Evolutionary conservation across 92 coral and sea anemone genomes (phyloP), one percentile per base, ranked within the genome.

Genomic region (Hydrozoanthus gracilis): DNA sequence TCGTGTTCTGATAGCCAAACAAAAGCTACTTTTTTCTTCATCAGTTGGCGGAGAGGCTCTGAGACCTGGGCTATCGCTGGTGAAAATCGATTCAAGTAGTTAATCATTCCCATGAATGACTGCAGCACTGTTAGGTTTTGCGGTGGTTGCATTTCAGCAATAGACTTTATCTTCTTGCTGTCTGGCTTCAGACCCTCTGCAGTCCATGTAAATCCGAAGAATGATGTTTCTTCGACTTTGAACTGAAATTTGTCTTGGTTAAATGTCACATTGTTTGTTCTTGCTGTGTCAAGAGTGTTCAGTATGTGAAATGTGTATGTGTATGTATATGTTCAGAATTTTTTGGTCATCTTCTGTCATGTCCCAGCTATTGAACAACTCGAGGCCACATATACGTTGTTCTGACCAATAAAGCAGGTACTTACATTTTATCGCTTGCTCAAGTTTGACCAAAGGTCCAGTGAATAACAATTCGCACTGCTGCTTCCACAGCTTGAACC

Each of bases 201-300:
- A 12, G 91, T 88, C 87, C 92, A 88, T 0, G 86, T 93, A 3
- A 86, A 78, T 10, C 96, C 93, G 56, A 87, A 93, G 79, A 91
- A 93, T 4, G 92, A 89, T 16, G 87, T 79, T 52, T 90, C 88
- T 7, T 50, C 65, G 2, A n/a, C n/a, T n/a, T n/a, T n/a, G n/a
- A n/a, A n/a, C n/a, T n/a, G n/a, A n/a, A n/a, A n/a, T n/a, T n/a
- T n/a, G n/a, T n/a, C n/a, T n/a, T n/a, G 91, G 90, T 93, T 93
- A 92, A 93, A 93, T 64, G 76, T 66, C 52, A 91, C 83, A 46
- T 86, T 86, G 89, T 61, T 76, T 20, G 39, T 61, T 64, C 89
- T 76, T 60, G 83, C 83, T 79, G 92, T 83, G 16, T 86, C 89
- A 44, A 91, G 88, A 71, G 79, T 85, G 71, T 88, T 82, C 60